These are phyloP conservation scores for Polyploca ridens DNA, from an alignment of 2,888 invertebrate genomes.

Conservation along the genomic window DNA sequence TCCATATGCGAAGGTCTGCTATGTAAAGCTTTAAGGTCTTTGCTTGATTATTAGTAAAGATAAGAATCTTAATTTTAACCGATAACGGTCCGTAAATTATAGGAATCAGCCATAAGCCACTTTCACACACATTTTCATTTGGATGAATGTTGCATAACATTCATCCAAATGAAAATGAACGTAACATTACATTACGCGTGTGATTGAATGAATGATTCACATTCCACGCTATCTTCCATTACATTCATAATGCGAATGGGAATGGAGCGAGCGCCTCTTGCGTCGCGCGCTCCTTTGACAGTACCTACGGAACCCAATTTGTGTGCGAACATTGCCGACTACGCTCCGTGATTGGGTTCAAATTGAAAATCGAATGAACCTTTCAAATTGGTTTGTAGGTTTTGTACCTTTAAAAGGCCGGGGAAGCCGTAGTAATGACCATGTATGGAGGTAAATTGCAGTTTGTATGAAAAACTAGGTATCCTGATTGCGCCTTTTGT, in stretches of 20 bases:
- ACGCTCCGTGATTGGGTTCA: constrained; percentile 30
- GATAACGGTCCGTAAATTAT: no score
- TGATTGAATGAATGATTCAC: constrained; percentile 6
- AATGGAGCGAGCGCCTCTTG: constrained; percentile 6
- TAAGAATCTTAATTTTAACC: no score
- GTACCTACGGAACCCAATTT: constrained; percentile 30
- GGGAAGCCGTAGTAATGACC: background rate
- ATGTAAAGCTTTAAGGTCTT: no score
- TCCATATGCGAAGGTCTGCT: no score
- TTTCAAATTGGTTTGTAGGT: constrained; percentile 15
- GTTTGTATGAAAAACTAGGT: constrained; percentile 1
- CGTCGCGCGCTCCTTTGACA: constrained; percentile 7
- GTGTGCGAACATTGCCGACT: constrained; percentile 19
- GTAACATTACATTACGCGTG: constrained; percentile 3
- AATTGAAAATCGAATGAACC: constrained; percentile 36
- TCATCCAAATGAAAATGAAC: background rate
- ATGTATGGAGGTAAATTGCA: constrained; percentile 8
- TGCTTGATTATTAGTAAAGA: no score
- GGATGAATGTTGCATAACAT: no score
- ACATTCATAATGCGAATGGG: constrained; percentile 7
- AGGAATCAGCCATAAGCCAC: no score
- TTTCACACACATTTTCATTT: no score
- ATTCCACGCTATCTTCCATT: constrained; percentile 7
- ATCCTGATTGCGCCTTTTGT: constrained; percentile 5
- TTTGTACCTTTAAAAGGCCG: background rate